Evolutionary conservation across 2,888 invertebrate species (phyloP).

Genomic region (Chrysotoxum bicinctum): DNA sequence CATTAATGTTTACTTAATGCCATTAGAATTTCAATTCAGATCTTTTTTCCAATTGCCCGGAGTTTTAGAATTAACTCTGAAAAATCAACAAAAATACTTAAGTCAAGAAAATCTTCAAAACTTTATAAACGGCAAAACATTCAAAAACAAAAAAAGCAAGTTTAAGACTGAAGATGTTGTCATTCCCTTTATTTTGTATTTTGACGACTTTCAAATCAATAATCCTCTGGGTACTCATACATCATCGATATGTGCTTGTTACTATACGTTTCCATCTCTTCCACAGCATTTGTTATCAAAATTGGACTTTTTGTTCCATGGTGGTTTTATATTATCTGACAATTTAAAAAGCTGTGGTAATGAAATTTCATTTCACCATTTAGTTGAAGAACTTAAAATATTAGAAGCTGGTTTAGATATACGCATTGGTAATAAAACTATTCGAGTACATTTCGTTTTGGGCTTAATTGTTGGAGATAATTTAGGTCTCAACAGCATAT

Average conservation of each 20-base stretch:
- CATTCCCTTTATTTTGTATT: neutral
- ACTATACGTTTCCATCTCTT: slow-evolving; percentile 18
- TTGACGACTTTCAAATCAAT: slow-evolving; percentile 19
- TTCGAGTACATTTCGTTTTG: no score
- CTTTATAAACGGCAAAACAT: neutral
- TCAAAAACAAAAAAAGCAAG: neutral
- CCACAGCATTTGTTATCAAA: slow-evolving; percentile 45
- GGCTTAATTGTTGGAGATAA: no score
- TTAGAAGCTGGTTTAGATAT: no score
- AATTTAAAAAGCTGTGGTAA: slow-evolving; percentile 53
- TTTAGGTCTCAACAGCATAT: no score
- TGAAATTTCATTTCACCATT: neutral
- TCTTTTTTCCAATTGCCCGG: no score
- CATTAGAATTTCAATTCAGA: no score
- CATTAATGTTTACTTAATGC: no score
- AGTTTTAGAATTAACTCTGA: no score
- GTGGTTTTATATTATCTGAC: no score
- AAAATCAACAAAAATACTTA: neutral
- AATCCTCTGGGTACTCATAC: neutral
- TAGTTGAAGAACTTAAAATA: slow-evolving; percentile 2
- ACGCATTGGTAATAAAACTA: neutral
- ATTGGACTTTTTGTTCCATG: no score
- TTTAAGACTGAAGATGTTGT: neutral
- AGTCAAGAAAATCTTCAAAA: neutral
- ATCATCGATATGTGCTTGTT: neutral